These are phyloP conservation scores for Rhingia rostrata DNA, from an alignment of 2,888 invertebrate species.

Conservation along the genomic window DNA sequence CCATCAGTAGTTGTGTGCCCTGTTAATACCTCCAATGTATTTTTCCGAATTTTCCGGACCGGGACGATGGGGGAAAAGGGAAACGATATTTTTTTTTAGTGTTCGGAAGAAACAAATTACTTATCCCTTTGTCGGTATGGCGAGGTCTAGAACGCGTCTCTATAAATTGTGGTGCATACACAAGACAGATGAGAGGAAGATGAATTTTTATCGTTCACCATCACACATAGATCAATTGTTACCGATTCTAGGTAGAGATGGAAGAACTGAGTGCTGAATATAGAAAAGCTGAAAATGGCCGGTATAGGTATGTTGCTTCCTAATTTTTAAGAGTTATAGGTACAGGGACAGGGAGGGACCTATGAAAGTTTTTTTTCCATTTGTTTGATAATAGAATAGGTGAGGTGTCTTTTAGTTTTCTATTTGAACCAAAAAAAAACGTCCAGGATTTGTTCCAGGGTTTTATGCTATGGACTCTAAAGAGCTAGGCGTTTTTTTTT, in stretches of 20 bases:
- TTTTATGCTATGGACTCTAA: too few relatives aligned
- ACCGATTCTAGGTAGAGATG: neutral
- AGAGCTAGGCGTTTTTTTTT: too few relatives aligned
- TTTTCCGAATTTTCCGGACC: slow-evolving; percentile 44
- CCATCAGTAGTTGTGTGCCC: slow-evolving; percentile 8
- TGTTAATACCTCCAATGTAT: neutral
- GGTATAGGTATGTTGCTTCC: slow-evolving; percentile 20
- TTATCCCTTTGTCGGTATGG: slow-evolving; percentile 54
- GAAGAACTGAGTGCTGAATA: slow-evolving; percentile 30
- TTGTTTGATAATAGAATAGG: neutral
- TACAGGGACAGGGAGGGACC: neutral
- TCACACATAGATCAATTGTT: slow-evolving; percentile 49
- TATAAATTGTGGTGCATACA: slow-evolving; percentile 52
- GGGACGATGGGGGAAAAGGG: neutral
- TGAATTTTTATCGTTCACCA: slow-evolving; percentile 52
- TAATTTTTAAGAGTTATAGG: slow-evolving; percentile 10
- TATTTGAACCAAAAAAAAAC: too few relatives aligned
- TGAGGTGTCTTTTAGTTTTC: neutral
- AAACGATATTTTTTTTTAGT: slow-evolving; percentile 8
- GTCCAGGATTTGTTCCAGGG: too few relatives aligned
- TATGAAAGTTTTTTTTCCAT: neutral
- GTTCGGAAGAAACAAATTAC: slow-evolving; percentile 52
- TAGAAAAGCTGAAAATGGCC: neutral
- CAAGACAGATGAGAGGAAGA: slow-evolving; percentile 45
- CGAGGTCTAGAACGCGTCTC: slow-evolving; percentile 45